These are phyloP conservation scores for Buphagus erythrorhynchus DNA, from an alignment of 2,797 vertebrate genomes.

Conservation along the genomic window DNA sequence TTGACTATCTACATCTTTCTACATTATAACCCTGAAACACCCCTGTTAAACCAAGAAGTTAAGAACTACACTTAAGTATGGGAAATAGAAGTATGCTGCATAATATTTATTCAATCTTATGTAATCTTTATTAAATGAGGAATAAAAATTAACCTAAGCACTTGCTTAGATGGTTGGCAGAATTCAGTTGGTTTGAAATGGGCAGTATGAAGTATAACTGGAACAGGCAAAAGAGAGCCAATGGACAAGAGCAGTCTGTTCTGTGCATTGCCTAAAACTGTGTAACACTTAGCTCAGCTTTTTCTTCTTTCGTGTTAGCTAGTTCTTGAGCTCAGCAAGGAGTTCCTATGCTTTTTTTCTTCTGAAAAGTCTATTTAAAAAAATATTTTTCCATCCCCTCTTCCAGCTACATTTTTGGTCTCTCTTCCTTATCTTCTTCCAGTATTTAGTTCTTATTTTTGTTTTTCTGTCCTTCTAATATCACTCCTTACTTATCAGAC, in stretches of 20 bases:
- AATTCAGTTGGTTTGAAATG: background rate
- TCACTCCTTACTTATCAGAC: background rate
- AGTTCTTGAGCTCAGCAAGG: background rate
- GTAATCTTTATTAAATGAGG: background rate
- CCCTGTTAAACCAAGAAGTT: background rate
- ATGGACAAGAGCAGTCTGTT: background rate
- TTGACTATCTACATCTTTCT: background rate
- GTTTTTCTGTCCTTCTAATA: background rate
- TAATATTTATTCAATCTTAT: background rate
- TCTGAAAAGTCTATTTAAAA: background rate
- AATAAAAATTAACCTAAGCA: background rate
- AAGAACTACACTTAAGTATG: background rate
- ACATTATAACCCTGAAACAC: background rate
- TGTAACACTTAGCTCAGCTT: background rate
- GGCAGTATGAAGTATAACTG: background rate
- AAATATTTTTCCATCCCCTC: background rate
- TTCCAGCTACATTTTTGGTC: background rate
- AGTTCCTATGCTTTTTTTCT: background rate
- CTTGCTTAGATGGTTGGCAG: background rate
- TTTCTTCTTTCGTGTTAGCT: background rate
- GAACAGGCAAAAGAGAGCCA: background rate
- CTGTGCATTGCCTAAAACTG: accelerated
- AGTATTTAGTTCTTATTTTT: background rate
- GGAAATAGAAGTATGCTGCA: background rate
- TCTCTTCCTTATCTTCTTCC: background rate